Evolutionary conservation across 2,797 vertebrate species (phyloP), one percentile per base, ranked within the genome.

Genomic region (Sebastes hopkinsi): DNA sequence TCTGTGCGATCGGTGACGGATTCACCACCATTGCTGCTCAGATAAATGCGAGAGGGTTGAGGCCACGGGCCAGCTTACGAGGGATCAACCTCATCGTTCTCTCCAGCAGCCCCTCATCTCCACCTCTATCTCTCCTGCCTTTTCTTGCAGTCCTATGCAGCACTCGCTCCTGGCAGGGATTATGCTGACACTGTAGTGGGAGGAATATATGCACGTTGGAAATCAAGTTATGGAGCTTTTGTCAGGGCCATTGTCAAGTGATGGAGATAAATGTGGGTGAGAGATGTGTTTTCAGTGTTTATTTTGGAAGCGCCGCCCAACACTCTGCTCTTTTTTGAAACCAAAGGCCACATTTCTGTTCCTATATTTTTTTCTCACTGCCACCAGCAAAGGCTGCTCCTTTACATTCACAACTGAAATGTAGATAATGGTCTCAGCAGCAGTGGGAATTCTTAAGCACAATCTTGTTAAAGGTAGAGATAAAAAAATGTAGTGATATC

Each of bases 141-240:
- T 69, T 79, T 79, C 81, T 80, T 73, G 73, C 75, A 82, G 66
- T 75, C 70, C 76, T 83, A 61, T 72, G 69, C 78, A 75, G 71
- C 89, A 78, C 83, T 92, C 79, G 83, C 81, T 92, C 83, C 79
- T 91, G 90, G 87, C 90, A 89, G 72, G 85, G 92, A 91, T 92
- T 92, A 90, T 88, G 89, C 90, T 90, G 87, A 93, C 89, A 79
- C 81, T 73, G 82, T 89, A 85, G 87, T 82, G 58, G 76, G 79
- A 84, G 86, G 80, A 89, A 90, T 86, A 90, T 87, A 88, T 87
- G 80, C 79, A 86, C 13, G 36, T 68, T 67, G 72, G 71, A 92
- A 92, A 93, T 92, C 85, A 89, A 92, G 90, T 92, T 92, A 88
- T 80, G 80, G 78, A 82, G 76, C 83, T 89, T 90, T 87, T 90